Base-by-base conservation (phyloP, 2,888 invertebrate species). In the Orchesellides sinensis region DNA sequence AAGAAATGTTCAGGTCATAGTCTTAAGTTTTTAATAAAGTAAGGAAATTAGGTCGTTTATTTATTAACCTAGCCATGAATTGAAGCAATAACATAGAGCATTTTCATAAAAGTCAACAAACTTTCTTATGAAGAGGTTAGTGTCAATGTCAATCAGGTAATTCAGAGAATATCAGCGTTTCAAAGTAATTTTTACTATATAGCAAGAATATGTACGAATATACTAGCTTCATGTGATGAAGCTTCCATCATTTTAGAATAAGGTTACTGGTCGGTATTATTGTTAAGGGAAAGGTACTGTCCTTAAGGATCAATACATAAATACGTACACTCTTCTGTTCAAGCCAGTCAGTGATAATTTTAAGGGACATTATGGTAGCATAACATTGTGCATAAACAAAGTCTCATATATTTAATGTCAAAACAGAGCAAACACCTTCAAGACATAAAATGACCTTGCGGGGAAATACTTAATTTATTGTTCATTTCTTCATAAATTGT, bases 21-120 rank as follows among this genome's bases (percentile, higher is more conserved):
- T n/a, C n/a, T n/a, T n/a, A n/a, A n/a, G n/a, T n/a, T n/a, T n/a
- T n/a, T n/a, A n/a, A n/a, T n/a, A n/a, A n/a, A n/a, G n/a, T n/a
- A n/a, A n/a, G n/a, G n/a, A n/a, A n/a, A n/a, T n/a, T n/a, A n/a
- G n/a, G n/a, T n/a, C n/a, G n/a, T n/a, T n/a, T n/a, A n/a, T n/a
- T n/a, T n/a, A n/a, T n/a, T n/a, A n/a, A n/a, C n/a, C n/a, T n/a
- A 52, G 27, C 61, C 49, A 66, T 65, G 54, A 40, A 75, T 75
- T 66, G 75, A 75, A 75, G 75, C 75, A 75, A 75, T 75, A 75
- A 75, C 54, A 56, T 54, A 27, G 49, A 61, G 66, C 65, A 75
- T 75, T 75, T 75, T 56, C 75, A 75, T 75, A 75, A 66, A 66
- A 66, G 66, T 56, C 75, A 75, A 66, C 66, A 66, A 75, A 66